These are phyloP conservation scores for Drosophila funebris DNA, from an alignment of 1,140 invertebrate genomes.

Conservation along the genomic window DNA sequence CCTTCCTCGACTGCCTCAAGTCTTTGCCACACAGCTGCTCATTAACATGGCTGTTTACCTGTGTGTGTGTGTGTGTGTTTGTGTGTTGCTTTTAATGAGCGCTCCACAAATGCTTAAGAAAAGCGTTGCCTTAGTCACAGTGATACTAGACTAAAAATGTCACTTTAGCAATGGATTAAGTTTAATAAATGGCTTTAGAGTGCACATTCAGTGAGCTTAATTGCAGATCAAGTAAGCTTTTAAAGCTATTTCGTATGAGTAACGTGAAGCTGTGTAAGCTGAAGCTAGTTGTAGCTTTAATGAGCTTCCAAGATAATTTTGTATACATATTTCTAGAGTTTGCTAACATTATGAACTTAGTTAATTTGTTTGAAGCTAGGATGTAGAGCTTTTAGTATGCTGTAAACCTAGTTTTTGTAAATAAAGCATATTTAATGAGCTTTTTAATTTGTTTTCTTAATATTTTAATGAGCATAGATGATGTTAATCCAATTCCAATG, in stretches of 20 bases:
- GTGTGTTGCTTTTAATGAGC: conserved; percentile 31
- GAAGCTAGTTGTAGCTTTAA: neutral
- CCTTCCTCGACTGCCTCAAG: conserved; percentile 14
- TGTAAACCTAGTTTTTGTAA: too few species aligned
- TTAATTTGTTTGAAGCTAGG: too few species aligned
- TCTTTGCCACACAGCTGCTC: conserved; percentile 35
- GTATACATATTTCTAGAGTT: too few species aligned
- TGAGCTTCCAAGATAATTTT: too few species aligned
- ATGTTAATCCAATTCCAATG: too few species aligned
- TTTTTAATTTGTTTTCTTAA: too few species aligned
- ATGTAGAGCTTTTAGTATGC: too few species aligned
- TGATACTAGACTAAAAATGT: conserved; percentile 10
- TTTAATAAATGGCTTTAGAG: neutral
- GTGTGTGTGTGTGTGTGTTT: neutral
- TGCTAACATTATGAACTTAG: too few species aligned
- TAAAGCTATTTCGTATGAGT: neutral
- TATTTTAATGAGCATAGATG: too few species aligned
- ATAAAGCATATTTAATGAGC: too few species aligned
- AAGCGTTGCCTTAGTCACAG: conserved; percentile 7
- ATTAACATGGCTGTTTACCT: conserved; percentile 17
- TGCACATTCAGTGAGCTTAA: neutral
- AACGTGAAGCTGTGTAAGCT: neutral
- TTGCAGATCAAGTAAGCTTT: neutral
- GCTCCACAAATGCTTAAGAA: conserved; percentile 21
- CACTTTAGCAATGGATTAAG: neutral